Percentiles rank a stretch among this genome's conserved stretches.
phyloP scores from a whole-genome alignment of 2,888 invertebrate genomes.

The Drosophila robusta region DNA sequence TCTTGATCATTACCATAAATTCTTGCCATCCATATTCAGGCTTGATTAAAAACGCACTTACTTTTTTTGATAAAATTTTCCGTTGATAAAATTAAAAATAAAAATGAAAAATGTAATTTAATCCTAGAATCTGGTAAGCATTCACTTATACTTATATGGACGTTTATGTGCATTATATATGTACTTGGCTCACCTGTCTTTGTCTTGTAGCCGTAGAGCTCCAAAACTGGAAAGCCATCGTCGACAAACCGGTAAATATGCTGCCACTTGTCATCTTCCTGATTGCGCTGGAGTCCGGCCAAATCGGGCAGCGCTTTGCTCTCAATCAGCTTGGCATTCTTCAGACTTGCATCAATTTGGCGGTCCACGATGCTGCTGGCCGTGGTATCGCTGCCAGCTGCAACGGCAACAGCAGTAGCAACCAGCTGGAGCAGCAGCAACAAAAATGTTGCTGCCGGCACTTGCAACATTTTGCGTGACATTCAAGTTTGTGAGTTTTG shows the following conservation, averaged over 20 bases:
- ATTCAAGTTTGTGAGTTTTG: constrained; percentile 53
- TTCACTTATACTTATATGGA: background rate
- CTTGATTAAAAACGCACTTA: too few relatives aligned
- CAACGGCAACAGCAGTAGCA: constrained; percentile 24
- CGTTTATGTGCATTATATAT: too few relatives aligned
- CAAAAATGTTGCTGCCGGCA: constrained; percentile 70
- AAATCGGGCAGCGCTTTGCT: constrained; percentile 84
- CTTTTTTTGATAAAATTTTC: too few relatives aligned
- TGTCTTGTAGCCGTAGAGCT: constrained; percentile 83
- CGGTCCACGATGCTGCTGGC: constrained; percentile 49
- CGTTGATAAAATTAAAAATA: too few relatives aligned
- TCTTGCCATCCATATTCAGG: too few relatives aligned
- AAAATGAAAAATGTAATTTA: too few relatives aligned
- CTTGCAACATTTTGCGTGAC: constrained; percentile 78
- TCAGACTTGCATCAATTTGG: constrained; percentile 82
- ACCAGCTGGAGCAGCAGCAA: constrained; percentile 54
- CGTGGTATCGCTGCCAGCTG: constrained; percentile 37
- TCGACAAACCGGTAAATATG: constrained; percentile 83
- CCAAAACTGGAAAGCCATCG: constrained; percentile 84
- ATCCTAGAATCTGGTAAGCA: too few relatives aligned
- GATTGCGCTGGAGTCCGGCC: constrained; percentile 61
- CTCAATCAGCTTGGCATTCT: constrained; percentile 83
- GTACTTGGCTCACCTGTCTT: constrained; percentile 78
- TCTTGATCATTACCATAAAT: too few relatives aligned
- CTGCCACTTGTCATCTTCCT: constrained; percentile 83